phyloP scores from a whole-genome alignment of 2,113 vertebrate species.

The Tachysurus vachellii region DNA sequence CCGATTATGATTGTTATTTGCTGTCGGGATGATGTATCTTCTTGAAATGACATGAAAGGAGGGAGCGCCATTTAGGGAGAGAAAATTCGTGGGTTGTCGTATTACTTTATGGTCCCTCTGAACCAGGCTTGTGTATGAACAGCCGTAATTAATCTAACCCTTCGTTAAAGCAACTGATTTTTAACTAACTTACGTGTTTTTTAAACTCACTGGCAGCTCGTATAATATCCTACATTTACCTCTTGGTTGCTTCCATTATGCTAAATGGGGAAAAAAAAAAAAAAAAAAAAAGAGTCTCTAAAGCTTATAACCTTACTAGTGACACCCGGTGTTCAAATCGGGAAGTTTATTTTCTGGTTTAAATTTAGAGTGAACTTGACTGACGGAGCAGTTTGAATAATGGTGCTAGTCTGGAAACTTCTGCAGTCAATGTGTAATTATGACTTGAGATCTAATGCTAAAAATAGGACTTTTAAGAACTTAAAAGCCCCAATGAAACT shows the following conservation, averaged over 20 bases:
- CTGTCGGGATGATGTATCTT: not conserved
- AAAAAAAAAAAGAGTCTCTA: not conserved
- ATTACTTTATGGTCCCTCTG: not conserved
- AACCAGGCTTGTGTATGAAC: no score
- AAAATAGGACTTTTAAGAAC: not conserved
- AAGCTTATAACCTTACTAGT: not conserved
- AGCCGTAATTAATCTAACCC: no score
- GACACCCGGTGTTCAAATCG: slow-evolving; percentile 4
- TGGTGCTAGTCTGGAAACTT: not conserved
- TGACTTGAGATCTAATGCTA: not conserved
- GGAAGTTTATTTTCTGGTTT: not conserved
- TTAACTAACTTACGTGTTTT: not conserved
- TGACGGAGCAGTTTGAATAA: not conserved
- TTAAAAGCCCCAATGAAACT: not conserved
- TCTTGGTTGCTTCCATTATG: not conserved
- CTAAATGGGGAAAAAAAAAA: not conserved
- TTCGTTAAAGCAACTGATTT: not conserved
- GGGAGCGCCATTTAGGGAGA: not conserved
- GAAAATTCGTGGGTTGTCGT: not conserved
- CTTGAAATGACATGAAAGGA: not conserved
- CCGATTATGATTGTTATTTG: not conserved
- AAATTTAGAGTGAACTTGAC: not conserved
- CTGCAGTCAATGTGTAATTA: not conserved
- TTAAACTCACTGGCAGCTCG: not conserved
- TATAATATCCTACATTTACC: not conserved